Evolutionary conservation across 2,888 invertebrate genomes (phyloP), one percentile per base, ranked within the genome.

Genomic region (Frankliniella intonsa): DNA sequence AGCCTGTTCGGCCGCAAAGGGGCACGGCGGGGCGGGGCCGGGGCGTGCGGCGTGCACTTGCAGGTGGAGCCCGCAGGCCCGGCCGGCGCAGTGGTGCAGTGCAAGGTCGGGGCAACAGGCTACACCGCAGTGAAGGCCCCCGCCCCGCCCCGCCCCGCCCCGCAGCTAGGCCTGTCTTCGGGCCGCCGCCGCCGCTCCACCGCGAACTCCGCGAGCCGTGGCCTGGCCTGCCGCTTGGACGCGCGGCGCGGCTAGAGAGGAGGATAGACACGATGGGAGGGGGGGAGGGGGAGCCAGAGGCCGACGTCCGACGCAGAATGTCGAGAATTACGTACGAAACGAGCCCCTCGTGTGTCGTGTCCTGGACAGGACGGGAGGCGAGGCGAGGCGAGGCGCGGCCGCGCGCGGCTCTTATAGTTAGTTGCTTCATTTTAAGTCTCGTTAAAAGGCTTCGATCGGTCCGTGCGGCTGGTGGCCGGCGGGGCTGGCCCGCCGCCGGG

Each of bases 271-370:
- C 38, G 38, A 38, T 5, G 38, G 38, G 3, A 5, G 38, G 3
- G 38, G 38, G 38, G 38, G 38, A 38, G 38, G 69, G 69, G 22
- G 10, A 76, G 5, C 69, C 9, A 76, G 25, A 12, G 69, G 69
- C 69, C 69, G 69, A 76, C 69, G 69, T 76, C 69, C 69, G 69
- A 76, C 22, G 69, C 69, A 76, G 69, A 76, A 76, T 76, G 69
- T 22, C 25, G 69, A 76, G 69, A 76, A 76, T 76, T 76, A 76
- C 69, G 69, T 76, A 76, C 25, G 69, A 25, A 25, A 22, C 69
- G n/a, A 22, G n/a, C 22, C 22, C 17, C 19, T 14, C 19, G 14
- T 55, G 55, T 55, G 55, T 55, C 55, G 55, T 55, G 55, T 5
- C 55, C 55, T 14, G 55, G 7, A 22, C 69, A 7, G 69, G 22